These are phyloP conservation scores for Imbricaverruca yamaguchii DNA, from an alignment of 2,888 invertebrate species.

Conservation along the genomic window DNA sequence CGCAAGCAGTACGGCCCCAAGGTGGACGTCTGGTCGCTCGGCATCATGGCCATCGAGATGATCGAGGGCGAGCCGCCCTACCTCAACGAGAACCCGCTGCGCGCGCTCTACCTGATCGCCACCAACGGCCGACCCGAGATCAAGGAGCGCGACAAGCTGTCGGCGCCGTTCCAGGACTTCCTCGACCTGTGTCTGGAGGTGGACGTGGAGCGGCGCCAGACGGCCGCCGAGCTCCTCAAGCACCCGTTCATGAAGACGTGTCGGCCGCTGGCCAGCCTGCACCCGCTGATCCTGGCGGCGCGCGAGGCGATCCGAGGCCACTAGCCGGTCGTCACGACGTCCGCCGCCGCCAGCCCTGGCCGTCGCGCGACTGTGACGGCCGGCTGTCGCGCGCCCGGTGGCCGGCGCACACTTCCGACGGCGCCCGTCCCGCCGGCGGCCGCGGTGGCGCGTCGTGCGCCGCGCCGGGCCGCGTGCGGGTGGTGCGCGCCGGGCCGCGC, in stretches of 20 bases:
- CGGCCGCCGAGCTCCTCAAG: conserved; percentile 79
- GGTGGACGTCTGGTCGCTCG: conserved; percentile 88
- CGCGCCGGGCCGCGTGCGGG: too few relatives aligned
- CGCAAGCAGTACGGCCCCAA: conserved; percentile 55
- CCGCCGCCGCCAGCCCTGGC: background rate
- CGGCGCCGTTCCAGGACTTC: conserved; percentile 67
- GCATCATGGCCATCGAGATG: conserved; percentile 97
- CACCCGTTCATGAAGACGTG: conserved; percentile 72
- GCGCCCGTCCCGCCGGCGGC: background rate
- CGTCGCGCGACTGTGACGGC: background rate
- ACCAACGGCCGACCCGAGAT: conserved; percentile 90
- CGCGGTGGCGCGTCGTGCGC: background rate
- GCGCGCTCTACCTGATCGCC: conserved; percentile 89
- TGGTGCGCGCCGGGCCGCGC: too few relatives aligned
- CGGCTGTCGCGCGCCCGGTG: background rate
- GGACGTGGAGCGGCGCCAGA: conserved; percentile 81
- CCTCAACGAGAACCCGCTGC: conserved; percentile 82
- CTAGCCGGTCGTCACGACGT: background rate
- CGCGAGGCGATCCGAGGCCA: conserved; percentile 13
- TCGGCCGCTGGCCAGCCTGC: conserved; percentile 69
- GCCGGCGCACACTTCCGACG: background rate
- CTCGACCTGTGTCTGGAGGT: conserved; percentile 83
- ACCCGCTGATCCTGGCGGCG: conserved; percentile 84
- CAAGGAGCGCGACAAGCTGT: conserved; percentile 69
- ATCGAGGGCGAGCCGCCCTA: conserved; percentile 97